Base-by-base conservation (phyloP, 2,113 vertebrate species). In the Trogon surrucura region DNA sequence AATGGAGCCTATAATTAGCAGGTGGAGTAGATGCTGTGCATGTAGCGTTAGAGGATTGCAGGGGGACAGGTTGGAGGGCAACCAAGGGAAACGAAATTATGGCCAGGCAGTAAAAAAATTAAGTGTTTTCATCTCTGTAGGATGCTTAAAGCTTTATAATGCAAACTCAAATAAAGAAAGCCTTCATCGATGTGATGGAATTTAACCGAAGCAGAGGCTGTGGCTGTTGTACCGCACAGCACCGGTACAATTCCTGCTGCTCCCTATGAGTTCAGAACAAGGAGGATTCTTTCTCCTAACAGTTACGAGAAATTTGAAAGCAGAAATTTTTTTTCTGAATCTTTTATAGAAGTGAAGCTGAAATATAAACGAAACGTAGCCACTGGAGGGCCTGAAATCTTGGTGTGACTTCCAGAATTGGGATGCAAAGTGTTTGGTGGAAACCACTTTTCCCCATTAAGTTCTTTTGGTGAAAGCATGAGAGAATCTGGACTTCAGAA, bases 1-100 rank as follows among this genome's bases (percentile, higher is more conserved):
- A 84, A 77, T 62, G 86, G 82, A 96, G 86, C 89, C 80, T 90
- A 21, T 96, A 95, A 97, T 96, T 87, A 92, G 65, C 79, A 89
- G 83, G 89, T 72, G 73, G 89, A 81, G 72, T 85, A 72, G 71
- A 47, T 81, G 73, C 54, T 26, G 71, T 57, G 45, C 4, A 0
- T 56, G 66, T 70, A 75, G 53, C 6, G 11, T 74, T 85, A 67
- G 87, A 80, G 71, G 51, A 83, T 64, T 78, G 83, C 75, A 85
- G 70, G 69, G 54, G 83, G 67, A 50, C 67, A 54, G 60, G 82
- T 74, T 93, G 84, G 81, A 94, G 72, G 67, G 74, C 78, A 87
- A 4, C 57, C 0, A 0, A 80, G 65, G 78, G 85, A 96, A 93
- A 85, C 11, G 80, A 87, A 80, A 89, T 67, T 66, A 72, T 32